Conservation (phyloP, 2,797 vertebrate genomes). For the Pseudocheirus occidentalis region DNA sequence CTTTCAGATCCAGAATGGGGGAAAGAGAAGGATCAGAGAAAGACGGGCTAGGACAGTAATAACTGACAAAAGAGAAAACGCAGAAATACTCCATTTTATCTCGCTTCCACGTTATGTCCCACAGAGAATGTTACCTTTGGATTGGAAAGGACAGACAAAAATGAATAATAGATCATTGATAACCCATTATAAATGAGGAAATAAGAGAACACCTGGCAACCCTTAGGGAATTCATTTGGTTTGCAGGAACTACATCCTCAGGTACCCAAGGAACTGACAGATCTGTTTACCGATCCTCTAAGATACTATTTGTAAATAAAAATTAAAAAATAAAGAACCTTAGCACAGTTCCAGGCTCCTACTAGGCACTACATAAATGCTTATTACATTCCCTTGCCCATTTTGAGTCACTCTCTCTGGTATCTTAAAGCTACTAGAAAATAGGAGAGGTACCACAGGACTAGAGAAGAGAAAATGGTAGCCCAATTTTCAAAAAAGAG, state of each 20-base stretch:
- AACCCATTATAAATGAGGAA: neutral
- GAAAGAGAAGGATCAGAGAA: neutral
- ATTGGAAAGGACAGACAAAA: neutral
- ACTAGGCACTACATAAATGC: conserved; percentile 5
- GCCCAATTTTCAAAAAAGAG: neutral
- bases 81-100: neutral
- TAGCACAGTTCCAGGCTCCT: conserved; percentile 16
- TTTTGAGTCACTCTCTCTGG: neutral
- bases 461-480: neutral
- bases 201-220: neutral
- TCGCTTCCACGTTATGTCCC: neutral
- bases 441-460: neutral
- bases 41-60: neutral
- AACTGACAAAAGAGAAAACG: neutral
- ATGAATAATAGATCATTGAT: neutral
- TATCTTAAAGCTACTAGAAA: neutral
- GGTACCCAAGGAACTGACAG: neutral
- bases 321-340: neutral
- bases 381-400: conserved; percentile 9
- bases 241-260: neutral
- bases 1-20: neutral
- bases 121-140: neutral
- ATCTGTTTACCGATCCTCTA: neutral
- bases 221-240: neutral
- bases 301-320: neutral